Conservation (phyloP, 2,888 invertebrate genomes). For the Perithous albicinctus region DNA sequence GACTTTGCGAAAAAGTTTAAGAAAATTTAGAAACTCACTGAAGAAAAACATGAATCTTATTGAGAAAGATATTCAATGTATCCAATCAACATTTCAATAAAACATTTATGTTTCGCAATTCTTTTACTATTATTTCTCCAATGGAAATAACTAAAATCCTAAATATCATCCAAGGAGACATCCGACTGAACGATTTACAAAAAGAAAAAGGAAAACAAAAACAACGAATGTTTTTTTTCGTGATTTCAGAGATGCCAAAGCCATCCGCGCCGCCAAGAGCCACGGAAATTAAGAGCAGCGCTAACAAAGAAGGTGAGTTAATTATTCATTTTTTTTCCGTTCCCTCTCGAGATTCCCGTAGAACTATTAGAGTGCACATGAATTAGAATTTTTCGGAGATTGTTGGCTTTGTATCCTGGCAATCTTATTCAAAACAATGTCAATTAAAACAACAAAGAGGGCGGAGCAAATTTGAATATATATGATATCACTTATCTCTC, state of each 20-base stretch:
- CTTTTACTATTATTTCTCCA: background rate
- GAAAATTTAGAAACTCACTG: too few species aligned
- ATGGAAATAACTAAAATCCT: background rate
- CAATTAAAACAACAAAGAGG: background rate
- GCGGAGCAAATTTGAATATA: background rate
- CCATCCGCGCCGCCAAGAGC: constrained; percentile 94
- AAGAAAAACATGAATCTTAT: too few species aligned
- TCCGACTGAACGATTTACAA: background rate
- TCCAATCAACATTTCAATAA: too few species aligned
- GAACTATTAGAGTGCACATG: constrained; percentile 20
- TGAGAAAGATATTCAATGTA: too few species aligned
- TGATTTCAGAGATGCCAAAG: constrained; percentile 92
- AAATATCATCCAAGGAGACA: too few species aligned
- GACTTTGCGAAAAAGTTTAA: too few species aligned
- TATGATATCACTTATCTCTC: background rate
- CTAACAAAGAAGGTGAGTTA: constrained; percentile 91
- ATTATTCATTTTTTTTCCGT: background rate
- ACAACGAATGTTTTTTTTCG: constrained; percentile 4
- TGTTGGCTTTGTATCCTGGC: background rate
- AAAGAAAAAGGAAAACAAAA: constrained; percentile 5
- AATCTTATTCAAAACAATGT: background rate
- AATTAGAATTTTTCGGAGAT: background rate
- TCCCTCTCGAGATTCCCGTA: background rate
- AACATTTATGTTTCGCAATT: background rate
- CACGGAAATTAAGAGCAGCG: constrained; percentile 91